Evolutionary conservation across 2,888 invertebrate species (phyloP).

Genomic region (Ichneumon xanthorius): DNA sequence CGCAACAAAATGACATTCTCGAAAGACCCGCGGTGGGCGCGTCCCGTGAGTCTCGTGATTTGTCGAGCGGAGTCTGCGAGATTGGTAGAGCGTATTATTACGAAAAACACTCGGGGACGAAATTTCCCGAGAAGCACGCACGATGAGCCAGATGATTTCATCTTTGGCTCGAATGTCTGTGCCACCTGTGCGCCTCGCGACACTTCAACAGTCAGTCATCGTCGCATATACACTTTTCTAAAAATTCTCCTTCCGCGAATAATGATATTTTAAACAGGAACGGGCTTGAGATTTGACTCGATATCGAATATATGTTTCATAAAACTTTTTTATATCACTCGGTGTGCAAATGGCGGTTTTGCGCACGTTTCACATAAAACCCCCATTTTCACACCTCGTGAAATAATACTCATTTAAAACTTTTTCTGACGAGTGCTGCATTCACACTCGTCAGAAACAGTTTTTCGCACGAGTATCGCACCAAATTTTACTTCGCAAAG

Average conservation of each 20-base stretch:
- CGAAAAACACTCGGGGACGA: slow-evolving; percentile 39
- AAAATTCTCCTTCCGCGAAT: slow-evolving; percentile 24
- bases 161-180: slow-evolving; percentile 47
- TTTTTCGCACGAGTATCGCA: no score
- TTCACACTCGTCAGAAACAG: no score
- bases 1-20: neutral
- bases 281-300: neutral
- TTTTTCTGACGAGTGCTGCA: no score
- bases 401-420: no score
- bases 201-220: slow-evolving; percentile 49
- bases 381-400: no score
- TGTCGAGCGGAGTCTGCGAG: slow-evolving; percentile 28
- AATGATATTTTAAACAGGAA: neutral
- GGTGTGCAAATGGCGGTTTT: neutral
- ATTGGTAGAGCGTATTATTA: slow-evolving; percentile 41
- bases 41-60: slow-evolving; percentile 45
- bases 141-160: slow-evolving; percentile 50
- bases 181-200: slow-evolving; percentile 24
- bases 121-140: slow-evolving; percentile 10
- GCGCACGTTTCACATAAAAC: neutral
- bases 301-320: neutral
- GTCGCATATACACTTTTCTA: slow-evolving; percentile 20
- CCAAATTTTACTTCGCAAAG: no score
- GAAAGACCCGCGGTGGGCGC: slow-evolving; percentile 20
- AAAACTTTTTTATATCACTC: neutral